phyloP scores from a whole-genome alignment of 1,140 invertebrate species.

The Ladona fulva region DNA sequence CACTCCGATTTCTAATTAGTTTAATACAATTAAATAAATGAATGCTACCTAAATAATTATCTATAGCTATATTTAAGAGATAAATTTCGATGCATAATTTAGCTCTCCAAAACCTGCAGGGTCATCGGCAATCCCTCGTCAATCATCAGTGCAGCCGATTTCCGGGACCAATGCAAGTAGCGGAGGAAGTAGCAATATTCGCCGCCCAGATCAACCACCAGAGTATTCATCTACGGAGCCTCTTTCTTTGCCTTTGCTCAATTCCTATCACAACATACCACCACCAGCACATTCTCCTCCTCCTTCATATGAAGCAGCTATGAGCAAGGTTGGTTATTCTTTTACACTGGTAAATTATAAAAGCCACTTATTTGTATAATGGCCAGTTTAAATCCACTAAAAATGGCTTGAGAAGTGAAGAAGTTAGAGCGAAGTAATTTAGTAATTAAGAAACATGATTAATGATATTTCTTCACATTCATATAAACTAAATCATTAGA shows the following conservation, averaged over 20 bases:
- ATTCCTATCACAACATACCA: neutral
- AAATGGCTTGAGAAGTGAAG: no score
- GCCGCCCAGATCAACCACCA: constrained; percentile 11
- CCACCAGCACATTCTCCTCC: constrained; percentile 16
- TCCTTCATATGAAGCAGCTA: constrained; percentile 13
- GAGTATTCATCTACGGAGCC: constrained; percentile 15
- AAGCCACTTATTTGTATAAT: no score
- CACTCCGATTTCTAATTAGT: no score
- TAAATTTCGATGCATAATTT: no score
- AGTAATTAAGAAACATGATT: no score
- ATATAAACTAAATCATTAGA: no score
- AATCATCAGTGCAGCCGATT: neutral
- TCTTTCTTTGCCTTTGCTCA: neutral
- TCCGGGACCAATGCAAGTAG: neutral
- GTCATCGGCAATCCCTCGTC: neutral
- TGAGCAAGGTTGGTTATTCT: constrained; percentile 14
- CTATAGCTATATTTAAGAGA: no score
- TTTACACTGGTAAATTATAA: neutral
- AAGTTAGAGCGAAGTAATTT: no score
- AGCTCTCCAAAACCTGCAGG: neutral
- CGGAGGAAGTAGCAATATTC: neutral
- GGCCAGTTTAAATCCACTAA: no score
- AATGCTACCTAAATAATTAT: no score
- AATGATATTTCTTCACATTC: no score
- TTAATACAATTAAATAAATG: no score